phyloP scores from a whole-genome alignment of 2,888 invertebrate genomes.

The Anagyrus pseudococci region DNA sequence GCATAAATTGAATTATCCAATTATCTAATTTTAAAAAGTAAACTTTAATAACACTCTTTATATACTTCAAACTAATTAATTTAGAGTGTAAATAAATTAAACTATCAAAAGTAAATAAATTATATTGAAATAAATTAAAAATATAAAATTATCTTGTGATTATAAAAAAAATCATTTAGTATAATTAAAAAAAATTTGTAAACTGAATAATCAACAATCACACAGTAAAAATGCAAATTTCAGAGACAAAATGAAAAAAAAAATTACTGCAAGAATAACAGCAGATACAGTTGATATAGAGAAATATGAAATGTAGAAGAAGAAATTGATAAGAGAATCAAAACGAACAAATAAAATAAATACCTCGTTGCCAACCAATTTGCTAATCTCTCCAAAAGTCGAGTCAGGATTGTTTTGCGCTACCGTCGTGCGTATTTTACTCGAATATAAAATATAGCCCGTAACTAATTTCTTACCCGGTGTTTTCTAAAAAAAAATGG shows the following conservation, averaged over 20 bases:
- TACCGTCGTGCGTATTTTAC: slow-evolving; percentile 92
- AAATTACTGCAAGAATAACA: slow-evolving; percentile 4
- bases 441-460: slow-evolving; percentile 97
- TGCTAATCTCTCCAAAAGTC: slow-evolving; percentile 86
- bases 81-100: no score
- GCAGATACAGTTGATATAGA: slow-evolving; percentile 1
- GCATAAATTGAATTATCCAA: no score
- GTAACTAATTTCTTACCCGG: slow-evolving; percentile 85
- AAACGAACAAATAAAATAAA: slow-evolving; percentile 45
- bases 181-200: not conserved
- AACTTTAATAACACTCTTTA: no score
- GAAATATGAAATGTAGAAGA: slow-evolving; percentile 5
- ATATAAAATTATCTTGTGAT: no score
- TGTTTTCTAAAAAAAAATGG: slow-evolving; percentile 61
- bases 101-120: no score
- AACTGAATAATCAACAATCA: not conserved
- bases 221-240: not conserved
- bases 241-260: slow-evolving; percentile 49
- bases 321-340: slow-evolving; percentile 4
- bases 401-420: slow-evolving; percentile 94
- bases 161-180: no score
- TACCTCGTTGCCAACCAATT: slow-evolving; percentile 76
- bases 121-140: no score
- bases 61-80: no score
- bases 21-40: no score